Evolutionary conservation across 2,888 invertebrate species (phyloP), one percentile per base, ranked within the genome.

Genomic region (Scrobipalpa atriplicella): DNA sequence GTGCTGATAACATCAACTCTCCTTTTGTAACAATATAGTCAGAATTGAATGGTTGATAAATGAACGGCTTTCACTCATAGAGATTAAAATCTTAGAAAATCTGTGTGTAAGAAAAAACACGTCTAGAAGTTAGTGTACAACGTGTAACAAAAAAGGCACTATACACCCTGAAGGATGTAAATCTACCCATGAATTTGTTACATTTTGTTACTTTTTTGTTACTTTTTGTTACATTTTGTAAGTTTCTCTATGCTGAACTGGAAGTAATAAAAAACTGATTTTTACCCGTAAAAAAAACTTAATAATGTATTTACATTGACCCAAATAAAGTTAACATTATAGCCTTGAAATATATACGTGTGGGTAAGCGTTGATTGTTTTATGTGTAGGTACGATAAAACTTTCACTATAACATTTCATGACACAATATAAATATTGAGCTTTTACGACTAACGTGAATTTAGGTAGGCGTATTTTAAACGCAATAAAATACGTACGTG

Each of bases 1-100:
- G 73, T 70, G 68, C 70, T 71, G 73, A 75, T 73, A 74, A 70
- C 67, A 72, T 73, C 70, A 68, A 66, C 65, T 66, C 71, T 67
- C 71, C 72, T 69, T 71, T 75, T 72, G 13, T 51, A 62, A 54
- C 54, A 54, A 54, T 52, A 19, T 47, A 47, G 21, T 9, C 18
- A 29, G 36, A 58, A 36, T 58, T 36, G 58, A 58, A 38, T 9
- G 58, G n/a, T 16, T 38, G 29, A 58, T 38, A 29, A 58, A 29
- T 47, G 38, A 58, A 58, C 36, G 19, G 21, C 47, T 54, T 54
- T 54, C 52, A 19, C 54, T 21, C 19, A 16, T 54, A 11, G 21
- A 9, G 19, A 54, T 47, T n/a, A n/a, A 16, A 5, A 47, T 16
- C 47, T 47, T 16, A 5, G n/a, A 16, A 1, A 2, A 29, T 29